Percentiles rank a stretch among this genome's conserved stretches.
Conservation (phyloP, 35 echinoderm and acorn worm species). For the Antedon bifida region DNA sequence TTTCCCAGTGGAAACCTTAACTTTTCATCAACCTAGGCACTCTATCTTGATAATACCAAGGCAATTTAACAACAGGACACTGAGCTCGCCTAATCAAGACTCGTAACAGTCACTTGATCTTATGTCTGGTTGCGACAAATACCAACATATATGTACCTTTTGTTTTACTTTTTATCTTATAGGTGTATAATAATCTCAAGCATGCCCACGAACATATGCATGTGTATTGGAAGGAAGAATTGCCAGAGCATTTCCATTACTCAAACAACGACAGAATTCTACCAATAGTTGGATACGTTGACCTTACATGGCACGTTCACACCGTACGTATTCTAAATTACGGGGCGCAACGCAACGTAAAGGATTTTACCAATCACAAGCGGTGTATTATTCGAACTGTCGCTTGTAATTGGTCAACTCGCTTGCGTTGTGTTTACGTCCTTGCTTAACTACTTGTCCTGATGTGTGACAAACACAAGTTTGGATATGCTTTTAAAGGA, state of each 20-base stretch:
- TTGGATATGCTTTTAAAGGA: not conserved
- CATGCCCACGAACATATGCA: conserved; percentile 55
- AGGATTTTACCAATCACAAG: too few species aligned
- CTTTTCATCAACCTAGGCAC: too few species aligned
- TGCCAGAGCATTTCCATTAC: conserved; percentile 65
- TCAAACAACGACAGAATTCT: conserved; percentile 39
- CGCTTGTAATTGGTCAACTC: too few species aligned
- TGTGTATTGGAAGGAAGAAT: conserved; percentile 70
- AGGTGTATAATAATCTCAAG: conserved; percentile 51
- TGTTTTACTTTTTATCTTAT: too few species aligned
- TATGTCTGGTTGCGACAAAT: too few species aligned
- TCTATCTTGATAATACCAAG: too few species aligned
- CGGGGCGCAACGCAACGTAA: not conserved
- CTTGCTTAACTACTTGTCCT: not conserved
- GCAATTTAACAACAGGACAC: too few species aligned
- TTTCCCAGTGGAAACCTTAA: too few species aligned
- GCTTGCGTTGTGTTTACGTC: too few species aligned
- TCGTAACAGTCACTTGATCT: too few species aligned
- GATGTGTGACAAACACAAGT: not conserved
- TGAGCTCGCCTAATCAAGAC: too few species aligned
- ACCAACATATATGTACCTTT: not conserved
- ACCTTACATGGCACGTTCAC: conserved; percentile 38
- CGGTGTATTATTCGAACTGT: too few species aligned
- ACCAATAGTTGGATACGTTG: conserved; percentile 58
- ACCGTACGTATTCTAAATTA: conserved; percentile 15